Conservation (phyloP, 2,113 vertebrate species). For the Psilopogon haemacephalus region DNA sequence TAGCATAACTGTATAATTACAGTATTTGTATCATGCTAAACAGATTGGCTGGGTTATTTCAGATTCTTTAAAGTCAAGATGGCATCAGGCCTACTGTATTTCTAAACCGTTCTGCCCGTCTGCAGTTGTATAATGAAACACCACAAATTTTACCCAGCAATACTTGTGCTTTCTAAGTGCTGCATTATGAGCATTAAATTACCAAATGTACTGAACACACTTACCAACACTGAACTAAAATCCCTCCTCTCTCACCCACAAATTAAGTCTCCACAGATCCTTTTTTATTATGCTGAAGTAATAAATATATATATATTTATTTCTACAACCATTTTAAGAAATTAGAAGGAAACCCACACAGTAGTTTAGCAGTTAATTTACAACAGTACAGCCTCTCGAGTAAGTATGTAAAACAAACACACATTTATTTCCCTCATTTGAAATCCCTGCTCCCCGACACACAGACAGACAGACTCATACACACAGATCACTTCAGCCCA, state of each 20-base stretch:
- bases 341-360: constrained; percentile 52
- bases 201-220: constrained; percentile 49
- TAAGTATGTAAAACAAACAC: constrained; percentile 66
- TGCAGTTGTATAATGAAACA: constrained; percentile 54
- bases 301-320: constrained; percentile 59
- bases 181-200: constrained; percentile 60
- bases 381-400: constrained; percentile 33
- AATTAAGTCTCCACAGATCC: constrained; percentile 65
- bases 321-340: constrained; percentile 58
- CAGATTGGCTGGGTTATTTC: constrained; percentile 59
- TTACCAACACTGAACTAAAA: constrained; percentile 55
- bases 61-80: constrained; percentile 68
- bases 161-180: constrained; percentile 66
- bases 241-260: constrained; percentile 47
- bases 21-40: constrained; percentile 65
- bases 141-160: constrained; percentile 65
- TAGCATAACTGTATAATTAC: constrained; percentile 65
- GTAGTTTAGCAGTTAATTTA: constrained; percentile 68
- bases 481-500: constrained; percentile 45
- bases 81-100: constrained; percentile 59
- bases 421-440: constrained; percentile 64
- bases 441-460: constrained; percentile 55
- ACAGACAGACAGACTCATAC: constrained; percentile 55
- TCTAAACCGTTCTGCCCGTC: constrained; percentile 53
- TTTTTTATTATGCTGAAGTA: constrained; percentile 41